These are phyloP conservation scores for Oreortyx pictus DNA, from an alignment of 2,797 vertebrate genomes.

Conservation along the genomic window DNA sequence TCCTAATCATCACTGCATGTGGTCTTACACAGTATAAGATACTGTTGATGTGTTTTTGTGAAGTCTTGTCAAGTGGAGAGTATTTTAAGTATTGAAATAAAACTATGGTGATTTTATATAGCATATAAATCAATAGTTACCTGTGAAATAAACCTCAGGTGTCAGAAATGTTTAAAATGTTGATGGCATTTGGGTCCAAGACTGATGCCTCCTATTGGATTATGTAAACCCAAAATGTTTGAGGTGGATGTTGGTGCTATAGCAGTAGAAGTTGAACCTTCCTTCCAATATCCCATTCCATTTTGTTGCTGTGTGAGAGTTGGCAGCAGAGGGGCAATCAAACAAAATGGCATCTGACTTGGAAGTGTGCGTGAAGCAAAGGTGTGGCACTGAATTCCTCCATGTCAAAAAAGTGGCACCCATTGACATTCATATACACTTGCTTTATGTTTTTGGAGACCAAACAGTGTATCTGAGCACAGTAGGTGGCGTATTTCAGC, in stretches of 20 bases:
- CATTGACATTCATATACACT: background rate
- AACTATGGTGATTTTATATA: background rate
- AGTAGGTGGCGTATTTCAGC: background rate
- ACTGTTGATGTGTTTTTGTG: background rate
- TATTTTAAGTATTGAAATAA: background rate
- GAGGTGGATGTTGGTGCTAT: no score
- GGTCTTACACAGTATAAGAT: background rate
- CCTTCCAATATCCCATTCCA: no score
- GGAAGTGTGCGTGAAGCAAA: background rate
- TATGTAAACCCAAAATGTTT: no score
- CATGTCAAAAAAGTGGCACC: background rate
- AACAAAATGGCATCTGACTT: background rate
- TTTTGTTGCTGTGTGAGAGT: no score
- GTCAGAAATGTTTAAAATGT: background rate
- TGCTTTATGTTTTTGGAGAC: no score
- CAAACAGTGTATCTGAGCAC: no score
- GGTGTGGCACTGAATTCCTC: background rate
- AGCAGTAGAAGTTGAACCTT: no score
- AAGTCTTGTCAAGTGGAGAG: background rate
- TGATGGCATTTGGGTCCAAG: background rate
- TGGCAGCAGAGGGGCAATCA: background rate
- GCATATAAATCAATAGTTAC: background rate
- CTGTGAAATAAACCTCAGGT: background rate
- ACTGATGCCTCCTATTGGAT: background rate
- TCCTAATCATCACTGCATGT: background rate